Evolutionary conservation across 2,888 invertebrate species (phyloP), one percentile per base, ranked within the genome.

Genomic region (Steinernema carpocapsae): DNA sequence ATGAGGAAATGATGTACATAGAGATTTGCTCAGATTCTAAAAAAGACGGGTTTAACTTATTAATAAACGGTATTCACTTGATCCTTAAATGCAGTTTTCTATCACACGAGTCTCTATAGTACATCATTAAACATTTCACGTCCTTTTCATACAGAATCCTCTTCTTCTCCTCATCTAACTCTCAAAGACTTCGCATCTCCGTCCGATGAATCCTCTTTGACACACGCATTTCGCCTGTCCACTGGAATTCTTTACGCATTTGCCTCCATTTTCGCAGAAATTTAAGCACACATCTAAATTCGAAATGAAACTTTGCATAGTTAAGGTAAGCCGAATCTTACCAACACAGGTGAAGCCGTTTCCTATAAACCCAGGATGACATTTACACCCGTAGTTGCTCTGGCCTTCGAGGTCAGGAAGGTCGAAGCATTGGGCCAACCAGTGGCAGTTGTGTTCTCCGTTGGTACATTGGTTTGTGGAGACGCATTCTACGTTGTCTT

Each of bases 381-480:
- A 82, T 56, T 81, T 81, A 64, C 82, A 82, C 1, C 80, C 78
- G 56, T 79, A 82, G 52, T 75, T 78, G 64, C 42, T 78, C 37
- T 78, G 74, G 51, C 80, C 76, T 14, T 77, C 77, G 71, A 78
- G 79, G 71, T 82, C 82, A 0, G 82, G 82, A 19, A 82, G 73
- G 73, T 82, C 82, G 72, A 82, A 80, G 70, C 82, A 82, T 10
- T 75, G 77, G 12, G 82, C 82, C 6, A 82, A 74, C 82, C 82
- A 82, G 70, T 82, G 82, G 64, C 82, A 82, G 43, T 78, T 77
- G 71, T 82, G 82, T 12, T 76, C 78, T 7, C 76, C 75, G 12
- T 80, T 77, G 52, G 77, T 79, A 48, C 82, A 82, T 64, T 82
- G 82, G 52, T 82, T 79, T 12, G 82, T 82, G 74, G 78, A 80